These are phyloP conservation scores for Drosophila parabipectinata DNA, from an alignment of 1,140 invertebrate species.

Conservation along the genomic window DNA sequence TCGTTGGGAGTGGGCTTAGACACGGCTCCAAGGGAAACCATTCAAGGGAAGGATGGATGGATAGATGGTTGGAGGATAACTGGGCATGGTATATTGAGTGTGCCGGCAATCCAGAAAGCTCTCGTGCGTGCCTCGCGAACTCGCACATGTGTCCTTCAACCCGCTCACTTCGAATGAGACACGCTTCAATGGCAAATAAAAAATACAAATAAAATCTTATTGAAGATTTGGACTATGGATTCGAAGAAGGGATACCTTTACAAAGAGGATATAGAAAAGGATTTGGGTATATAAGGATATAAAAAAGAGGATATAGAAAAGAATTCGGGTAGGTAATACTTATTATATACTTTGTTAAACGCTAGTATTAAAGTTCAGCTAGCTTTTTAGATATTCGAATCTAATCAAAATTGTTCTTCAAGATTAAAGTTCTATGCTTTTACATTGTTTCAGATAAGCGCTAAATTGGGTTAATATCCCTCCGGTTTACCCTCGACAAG, in stretches of 20 bases:
- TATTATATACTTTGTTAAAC: background rate
- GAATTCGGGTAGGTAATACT: background rate
- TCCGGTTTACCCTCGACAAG: background rate
- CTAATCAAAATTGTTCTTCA: no score
- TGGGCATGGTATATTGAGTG: slow-evolving; percentile 14
- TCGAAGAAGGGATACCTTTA: slow-evolving; percentile 11
- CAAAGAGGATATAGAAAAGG: no score
- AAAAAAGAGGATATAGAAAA: background rate
- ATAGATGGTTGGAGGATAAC: slow-evolving; percentile 2
- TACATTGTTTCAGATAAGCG: background rate
- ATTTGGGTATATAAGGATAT: background rate
- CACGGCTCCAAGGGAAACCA: no score
- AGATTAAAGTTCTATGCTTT: no score
- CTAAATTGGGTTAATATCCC: background rate
- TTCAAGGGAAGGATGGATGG: background rate
- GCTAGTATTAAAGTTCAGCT: no score
- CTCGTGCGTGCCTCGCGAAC: slow-evolving; percentile 61
- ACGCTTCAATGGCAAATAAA: slow-evolving; percentile 49
- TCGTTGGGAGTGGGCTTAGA: background rate
- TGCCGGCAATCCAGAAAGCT: slow-evolving; percentile 53
- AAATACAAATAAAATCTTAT: slow-evolving; percentile 26
- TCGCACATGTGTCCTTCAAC: slow-evolving; percentile 27
- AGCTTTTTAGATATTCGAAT: no score
- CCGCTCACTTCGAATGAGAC: slow-evolving; percentile 17
- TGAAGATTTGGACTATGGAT: background rate